phyloP scores from a whole-genome alignment of 2,113 vertebrate species.

The Accipiter cooperii region DNA sequence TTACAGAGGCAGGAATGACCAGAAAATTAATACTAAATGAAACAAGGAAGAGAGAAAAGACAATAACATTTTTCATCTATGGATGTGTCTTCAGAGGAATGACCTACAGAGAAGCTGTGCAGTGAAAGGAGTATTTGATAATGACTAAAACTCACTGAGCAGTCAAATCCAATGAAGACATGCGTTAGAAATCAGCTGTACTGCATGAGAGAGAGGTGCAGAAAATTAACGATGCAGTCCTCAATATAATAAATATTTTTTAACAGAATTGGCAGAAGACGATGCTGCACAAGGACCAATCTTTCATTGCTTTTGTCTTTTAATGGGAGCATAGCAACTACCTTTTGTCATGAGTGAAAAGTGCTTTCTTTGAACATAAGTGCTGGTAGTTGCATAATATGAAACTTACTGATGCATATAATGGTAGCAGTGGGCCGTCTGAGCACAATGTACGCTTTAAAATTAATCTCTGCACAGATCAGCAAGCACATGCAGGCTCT shows the following conservation, averaged over 20 bases:
- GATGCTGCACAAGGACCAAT: not conserved
- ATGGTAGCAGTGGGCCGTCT: slow-evolving; percentile 1
- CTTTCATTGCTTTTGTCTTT: not conserved
- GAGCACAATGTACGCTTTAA: not conserved
- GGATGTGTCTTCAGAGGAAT: not conserved
- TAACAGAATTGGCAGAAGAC: not conserved
- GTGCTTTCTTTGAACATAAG: not conserved
- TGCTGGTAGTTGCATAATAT: slow-evolving; percentile 30
- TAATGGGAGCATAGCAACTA: not conserved
- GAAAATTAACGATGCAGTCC: not conserved
- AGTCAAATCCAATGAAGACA: not conserved
- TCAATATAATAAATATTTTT: not conserved
- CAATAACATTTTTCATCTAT: not conserved
- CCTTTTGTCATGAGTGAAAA: not conserved
- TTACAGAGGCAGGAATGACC: not conserved
- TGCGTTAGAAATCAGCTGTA: not conserved
- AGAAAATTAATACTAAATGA: not conserved
- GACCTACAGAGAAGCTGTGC: not conserved
- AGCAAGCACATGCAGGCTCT: not conserved
- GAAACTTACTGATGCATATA: slow-evolving; percentile 34
- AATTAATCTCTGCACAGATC: slow-evolving; percentile 47
- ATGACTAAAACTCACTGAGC: not conserved
- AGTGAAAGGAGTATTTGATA: not conserved
- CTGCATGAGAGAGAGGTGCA: not conserved
- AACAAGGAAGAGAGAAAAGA: not conserved